phyloP scores from a whole-genome alignment of 2,797 vertebrate genomes.

The Acanthis flammea region DNA sequence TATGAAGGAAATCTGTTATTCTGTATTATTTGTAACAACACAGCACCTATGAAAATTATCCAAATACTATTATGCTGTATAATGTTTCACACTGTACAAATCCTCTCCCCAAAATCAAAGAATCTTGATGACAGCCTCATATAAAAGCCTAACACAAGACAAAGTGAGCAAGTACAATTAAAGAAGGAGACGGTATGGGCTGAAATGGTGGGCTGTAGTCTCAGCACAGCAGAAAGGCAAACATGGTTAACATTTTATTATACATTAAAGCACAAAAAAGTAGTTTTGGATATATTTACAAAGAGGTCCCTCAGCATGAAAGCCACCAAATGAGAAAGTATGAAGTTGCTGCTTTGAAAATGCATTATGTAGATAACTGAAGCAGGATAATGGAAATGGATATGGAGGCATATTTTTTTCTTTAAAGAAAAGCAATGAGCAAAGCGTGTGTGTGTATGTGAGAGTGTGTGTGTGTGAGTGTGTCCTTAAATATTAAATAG shows the following conservation, averaged over 20 bases:
- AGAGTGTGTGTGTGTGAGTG: neutral
- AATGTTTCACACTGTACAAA: neutral
- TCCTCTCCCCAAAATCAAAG: neutral
- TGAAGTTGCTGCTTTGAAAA: neutral
- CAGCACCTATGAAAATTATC: neutral
- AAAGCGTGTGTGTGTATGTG: neutral
- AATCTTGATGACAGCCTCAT: neutral
- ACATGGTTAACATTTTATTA: neutral
- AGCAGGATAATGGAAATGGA: neutral
- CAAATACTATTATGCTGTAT: neutral
- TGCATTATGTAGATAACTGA: neutral
- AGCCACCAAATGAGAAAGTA: neutral
- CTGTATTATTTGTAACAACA: neutral
- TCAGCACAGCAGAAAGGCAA: neutral
- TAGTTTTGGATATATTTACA: neutral
- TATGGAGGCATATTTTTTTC: neutral
- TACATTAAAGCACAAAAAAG: neutral
- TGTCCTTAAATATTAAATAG: neutral
- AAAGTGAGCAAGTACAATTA: slow-evolving; percentile 15
- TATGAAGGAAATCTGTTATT: slow-evolving; percentile 6
- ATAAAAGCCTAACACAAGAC: neutral
- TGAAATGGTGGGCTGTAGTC: neutral
- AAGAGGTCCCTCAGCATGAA: neutral
- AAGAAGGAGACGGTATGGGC: neutral
- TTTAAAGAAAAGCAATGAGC: neutral